Base-by-base conservation (phyloP, 2,797 vertebrate genomes). In the Borostomias antarcticus region DNA sequence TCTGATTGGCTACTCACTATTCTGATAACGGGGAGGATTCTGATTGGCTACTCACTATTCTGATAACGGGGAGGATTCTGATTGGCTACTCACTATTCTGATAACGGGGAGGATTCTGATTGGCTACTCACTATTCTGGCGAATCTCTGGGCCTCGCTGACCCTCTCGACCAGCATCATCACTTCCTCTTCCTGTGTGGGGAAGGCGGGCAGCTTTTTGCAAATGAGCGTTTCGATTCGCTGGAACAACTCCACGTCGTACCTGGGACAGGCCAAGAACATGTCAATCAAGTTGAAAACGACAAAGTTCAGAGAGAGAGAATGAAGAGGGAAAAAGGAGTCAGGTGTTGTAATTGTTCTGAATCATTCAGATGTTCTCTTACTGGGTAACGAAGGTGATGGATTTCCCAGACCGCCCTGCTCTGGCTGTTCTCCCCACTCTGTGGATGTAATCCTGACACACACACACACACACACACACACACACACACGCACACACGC, bases 211-310 rank as follows among this genome's bases (percentile, higher is more conserved):
- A 99, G 91, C 73, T 98, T 98, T 92, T 99, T 99, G 59, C 95
- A 96, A 54, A 98, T 99, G 59, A 99, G 80, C 48, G 85, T 93
- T 75, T 99, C 96, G 2, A 98, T 99, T 74, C 96, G 92, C 88
- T 99, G 98, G 86, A 98, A 98, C 58, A 99, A 93, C 78, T 99
- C 96, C 66, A 99, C 96, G 0, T 99, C 96, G 0, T 99, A 99
- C 82, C 97, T 99, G 69, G 48, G 25, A 53, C 11, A 73, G 58
- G 56, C 1, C 0, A n/a, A 5, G 59, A 15, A 29, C 8, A 45
- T 61, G 1, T 60, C 28, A 4, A 21, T 0, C 28, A 62, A 57
- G 1, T 5, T 17, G 9, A 0, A 48, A 33, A 52, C 47, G 51
- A n/a, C 23, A 8, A 52, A 45, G 23, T 21, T n/a, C 1, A 54